These are phyloP conservation scores for Drosophila rufa DNA, from an alignment of 1,140 invertebrate genomes.

Conservation along the genomic window DNA sequence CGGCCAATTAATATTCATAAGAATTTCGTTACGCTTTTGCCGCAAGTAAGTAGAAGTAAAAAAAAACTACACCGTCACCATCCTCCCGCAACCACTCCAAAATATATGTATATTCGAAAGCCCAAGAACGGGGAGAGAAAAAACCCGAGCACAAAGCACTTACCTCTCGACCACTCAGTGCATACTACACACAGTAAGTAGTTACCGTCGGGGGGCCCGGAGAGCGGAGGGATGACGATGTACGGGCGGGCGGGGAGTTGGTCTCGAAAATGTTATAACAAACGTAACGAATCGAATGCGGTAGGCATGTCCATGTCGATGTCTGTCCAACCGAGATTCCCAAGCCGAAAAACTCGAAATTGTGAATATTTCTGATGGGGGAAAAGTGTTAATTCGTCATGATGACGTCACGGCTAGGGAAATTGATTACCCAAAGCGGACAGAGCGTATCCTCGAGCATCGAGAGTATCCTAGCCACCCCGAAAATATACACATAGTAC, in stretches of 20 bases:
- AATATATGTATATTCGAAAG: conserved; percentile 21
- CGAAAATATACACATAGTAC: conserved; percentile 7
- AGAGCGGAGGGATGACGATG: background rate
- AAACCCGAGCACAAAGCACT: conserved; percentile 41
- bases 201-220: conserved; percentile 3
- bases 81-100: conserved; percentile 38
- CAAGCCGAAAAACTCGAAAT: conserved; percentile 24
- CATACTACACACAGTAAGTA: conserved; percentile 28
- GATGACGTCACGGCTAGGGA: conserved; percentile 70
- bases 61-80: conserved; percentile 52
- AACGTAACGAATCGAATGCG: conserved; percentile 66
- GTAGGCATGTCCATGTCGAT: conserved; percentile 27
- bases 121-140: conserved; percentile 19
- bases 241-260: conserved; percentile 14
- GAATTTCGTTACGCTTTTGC: conserved; percentile 57
- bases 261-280: conserved; percentile 54
- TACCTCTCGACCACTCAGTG: conserved; percentile 53
- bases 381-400: conserved; percentile 71
- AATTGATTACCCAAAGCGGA: conserved; percentile 66
- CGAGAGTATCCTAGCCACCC: conserved; percentile 26
- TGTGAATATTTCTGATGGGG: conserved; percentile 35
- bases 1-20: conserved; percentile 66
- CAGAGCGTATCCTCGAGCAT: conserved; percentile 57
- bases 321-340: conserved; percentile 38
- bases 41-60: conserved; percentile 33